These are phyloP conservation scores for Mesitornis unicolor DNA, from an alignment of 2,113 vertebrate genomes.

Conservation along the genomic window DNA sequence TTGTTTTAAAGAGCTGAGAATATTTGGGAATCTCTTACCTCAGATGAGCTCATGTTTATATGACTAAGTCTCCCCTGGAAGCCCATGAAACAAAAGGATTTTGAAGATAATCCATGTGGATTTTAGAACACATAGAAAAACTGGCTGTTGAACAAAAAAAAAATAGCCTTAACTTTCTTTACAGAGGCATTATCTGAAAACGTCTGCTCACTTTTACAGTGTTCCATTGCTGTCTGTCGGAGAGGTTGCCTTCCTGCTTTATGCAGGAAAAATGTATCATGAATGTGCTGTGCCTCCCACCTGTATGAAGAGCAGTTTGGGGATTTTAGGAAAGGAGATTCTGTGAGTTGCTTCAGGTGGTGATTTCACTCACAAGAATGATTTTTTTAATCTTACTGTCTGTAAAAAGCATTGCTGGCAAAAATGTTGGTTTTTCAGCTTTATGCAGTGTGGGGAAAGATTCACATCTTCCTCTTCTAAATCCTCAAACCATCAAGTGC, in stretches of 20 bases:
- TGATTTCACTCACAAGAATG: neutral
- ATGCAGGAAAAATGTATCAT: rapidly evolving
- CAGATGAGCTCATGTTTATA: neutral
- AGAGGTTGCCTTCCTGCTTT: neutral
- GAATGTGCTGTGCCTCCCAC: neutral
- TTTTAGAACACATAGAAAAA: neutral
- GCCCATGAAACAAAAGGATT: neutral
- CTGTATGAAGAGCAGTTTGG: rapidly evolving
- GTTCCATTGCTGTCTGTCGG: neutral
- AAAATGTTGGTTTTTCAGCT: neutral
- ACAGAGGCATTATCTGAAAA: neutral
- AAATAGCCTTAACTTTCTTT: neutral
- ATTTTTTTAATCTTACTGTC: neutral
- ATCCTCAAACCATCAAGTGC: neutral
- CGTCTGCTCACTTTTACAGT: neutral
- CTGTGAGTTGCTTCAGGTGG: neutral
- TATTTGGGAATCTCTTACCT: neutral
- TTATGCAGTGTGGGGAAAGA: rapidly evolving
- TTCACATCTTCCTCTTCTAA: neutral
- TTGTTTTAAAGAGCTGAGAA: neutral
- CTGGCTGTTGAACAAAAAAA: neutral
- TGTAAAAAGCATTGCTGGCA: neutral
- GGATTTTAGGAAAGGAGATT: neutral
- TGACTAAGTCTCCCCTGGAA: slow-evolving; percentile 2
- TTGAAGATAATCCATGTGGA: neutral